Base-by-base conservation (phyloP, 1,140 invertebrate species). In the Oedothorax gibbosus region DNA sequence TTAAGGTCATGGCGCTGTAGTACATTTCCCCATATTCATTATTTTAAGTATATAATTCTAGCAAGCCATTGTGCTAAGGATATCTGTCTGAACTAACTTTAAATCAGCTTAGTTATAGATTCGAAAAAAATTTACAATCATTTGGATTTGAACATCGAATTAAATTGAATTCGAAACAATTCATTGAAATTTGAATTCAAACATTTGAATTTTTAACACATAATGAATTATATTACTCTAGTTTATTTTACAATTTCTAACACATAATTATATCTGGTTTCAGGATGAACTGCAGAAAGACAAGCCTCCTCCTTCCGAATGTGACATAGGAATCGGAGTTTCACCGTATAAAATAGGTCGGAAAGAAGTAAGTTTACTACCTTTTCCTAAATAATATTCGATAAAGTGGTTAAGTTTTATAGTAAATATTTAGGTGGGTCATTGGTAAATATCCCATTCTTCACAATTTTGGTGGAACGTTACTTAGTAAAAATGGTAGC, bases 241-340 rank as follows among this genome's bases (percentile, higher is more conserved):
- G 65, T 18, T 21, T 68, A 18, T 18, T 68, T 68, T 68, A 21
- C 3, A 11, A 68, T 21, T 62, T 62, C 18, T 62, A 12, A 15
- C 1, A 62, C 57, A 62, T 62, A 2, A 56, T 75, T 9, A 7
- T 56, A 56, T 15, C 51, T 79, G 18, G 21, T 87, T 88, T 21
- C 87, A 95, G 88, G 93, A 93, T 35, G 94, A 95, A 88, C 88
- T 88, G 9, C 88, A 91, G 83, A 93, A 93, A 77, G 92, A 93
- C 84, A 90, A 87, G 71, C 93, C 94, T 35, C 93, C 94, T 10
- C 89, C 90, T 9, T 92, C 92, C 56, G 94, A 95, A 87, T 91
- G 92, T 56, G 93, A 94, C 83, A 91, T 94, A 65, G 94, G 93
- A 54, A 92, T 94, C 54, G 90, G 89, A 86, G 87, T 92, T 89